Evolutionary conservation across 2,888 invertebrate species (phyloP), one percentile per base, ranked within the genome.

Genomic region (Cepaea hortensis): DNA sequence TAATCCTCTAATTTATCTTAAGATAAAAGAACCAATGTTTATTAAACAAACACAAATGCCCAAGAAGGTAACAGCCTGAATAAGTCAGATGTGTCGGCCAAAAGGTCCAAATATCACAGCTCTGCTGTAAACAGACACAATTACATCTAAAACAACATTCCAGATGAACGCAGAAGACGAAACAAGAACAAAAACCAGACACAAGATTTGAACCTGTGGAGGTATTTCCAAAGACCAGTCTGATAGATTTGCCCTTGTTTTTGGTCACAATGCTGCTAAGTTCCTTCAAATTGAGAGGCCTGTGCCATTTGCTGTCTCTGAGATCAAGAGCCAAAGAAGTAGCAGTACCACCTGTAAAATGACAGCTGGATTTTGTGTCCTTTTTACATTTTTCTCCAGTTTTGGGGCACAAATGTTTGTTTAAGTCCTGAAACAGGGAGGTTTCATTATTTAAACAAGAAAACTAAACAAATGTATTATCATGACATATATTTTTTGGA

Each of bases 221-320:
- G 0, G 97, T 97, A 92, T 97, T 97, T 46, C 97, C 97, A 48
- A 96, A 96, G 4, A 97, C 95, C 1, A 97, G 92, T 89, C 95
- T 77, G 15, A 89, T 77, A 18, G 72, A 50, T 35, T 84, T 84
- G 46, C 72, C 77, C 55, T 87, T 88, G 79, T 85, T 85, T 35
- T 85, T 73, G 20, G 81, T 75, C n/a, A 90, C 50, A 35, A 89
- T 35, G 13, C 46, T 77, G 3, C 87, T 87, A 35, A 90, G 87
- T 9, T 88, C 81, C 61, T 86, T 70, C 5, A 90, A 85, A 46
- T n/a, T 86, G 61, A 70, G 13, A n/a, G 90, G 90, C 20, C 89
- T 83, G 85, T 85, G 87, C 90, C 90, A 90, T 35, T 83, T 84
- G 35, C 77, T 86, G 68, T 76, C 86, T n/a, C 87, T 83, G 0